phyloP scores from a whole-genome alignment of 2,888 invertebrate genomes.

The Acrobasis suavella region DNA sequence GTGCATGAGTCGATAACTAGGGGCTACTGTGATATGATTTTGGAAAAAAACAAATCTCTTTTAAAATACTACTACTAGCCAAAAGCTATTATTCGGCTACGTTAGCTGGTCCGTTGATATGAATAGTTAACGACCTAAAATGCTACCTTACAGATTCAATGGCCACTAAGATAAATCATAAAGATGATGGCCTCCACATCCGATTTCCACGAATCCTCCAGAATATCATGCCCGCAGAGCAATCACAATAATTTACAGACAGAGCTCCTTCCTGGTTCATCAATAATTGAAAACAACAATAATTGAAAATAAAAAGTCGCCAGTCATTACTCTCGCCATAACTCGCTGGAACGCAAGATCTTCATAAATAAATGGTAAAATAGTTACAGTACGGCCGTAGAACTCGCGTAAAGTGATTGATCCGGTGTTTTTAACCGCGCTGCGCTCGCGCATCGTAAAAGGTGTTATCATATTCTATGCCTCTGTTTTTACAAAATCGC shows the following conservation, averaged over 20 bases:
- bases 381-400: background rate
- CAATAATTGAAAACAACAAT: background rate
- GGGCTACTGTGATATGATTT: too few relatives aligned
- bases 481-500: background rate
- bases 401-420: conserved; percentile 2
- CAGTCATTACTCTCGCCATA: background rate
- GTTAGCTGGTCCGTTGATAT: too few relatives aligned
- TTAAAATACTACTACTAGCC: too few relatives aligned
- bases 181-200: too few relatives aligned
- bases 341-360: background rate
- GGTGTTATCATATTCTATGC: conserved; percentile 2
- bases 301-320: background rate
- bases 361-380: conserved; percentile 12
- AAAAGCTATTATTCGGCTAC: too few relatives aligned
- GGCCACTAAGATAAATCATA: too few relatives aligned
- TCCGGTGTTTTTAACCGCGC: background rate
- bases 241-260: background rate
- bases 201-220: too few relatives aligned
- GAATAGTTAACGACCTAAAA: too few relatives aligned
- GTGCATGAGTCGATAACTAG: too few relatives aligned
- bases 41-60: too few relatives aligned
- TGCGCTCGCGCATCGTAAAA: background rate
- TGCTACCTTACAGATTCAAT: too few relatives aligned
- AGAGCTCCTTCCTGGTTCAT: background rate
- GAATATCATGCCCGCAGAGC: too few relatives aligned